Percentiles rank a stretch among this genome's conserved stretches.
These are phyloP conservation scores for Pongo pygmaeus DNA, from an alignment of 2,113 vertebrate genomes.

Conservation along the genomic window DNA sequence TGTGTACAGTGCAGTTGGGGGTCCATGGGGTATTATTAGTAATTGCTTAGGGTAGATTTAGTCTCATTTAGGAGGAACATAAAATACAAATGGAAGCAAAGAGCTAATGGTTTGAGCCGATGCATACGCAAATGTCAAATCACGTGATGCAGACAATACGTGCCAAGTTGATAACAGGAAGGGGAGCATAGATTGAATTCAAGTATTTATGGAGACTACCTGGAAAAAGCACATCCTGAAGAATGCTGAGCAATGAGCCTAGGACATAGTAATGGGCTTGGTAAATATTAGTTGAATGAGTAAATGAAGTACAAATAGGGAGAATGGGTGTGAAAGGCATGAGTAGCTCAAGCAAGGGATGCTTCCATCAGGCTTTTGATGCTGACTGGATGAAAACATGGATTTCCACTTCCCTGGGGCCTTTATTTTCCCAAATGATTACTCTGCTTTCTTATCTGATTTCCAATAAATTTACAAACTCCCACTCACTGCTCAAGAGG, in stretches of 20 bases:
- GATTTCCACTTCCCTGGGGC: background rate
- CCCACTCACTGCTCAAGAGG: background rate
- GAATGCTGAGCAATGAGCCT: background rate
- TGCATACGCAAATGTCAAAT: background rate
- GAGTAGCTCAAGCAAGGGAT: no score
- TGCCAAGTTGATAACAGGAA: background rate
- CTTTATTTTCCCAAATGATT: background rate
- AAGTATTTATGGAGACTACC: background rate
- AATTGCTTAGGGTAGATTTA: background rate
- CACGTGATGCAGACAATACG: background rate
- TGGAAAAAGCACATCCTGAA: background rate
- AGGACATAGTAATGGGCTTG: background rate
- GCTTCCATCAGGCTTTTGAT: background rate
- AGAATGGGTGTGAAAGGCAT: background rate
- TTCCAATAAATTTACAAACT: background rate
- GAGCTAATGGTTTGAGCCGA: background rate
- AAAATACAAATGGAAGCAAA: conserved; percentile 7
- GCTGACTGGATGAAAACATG: background rate
- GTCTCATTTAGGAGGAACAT: conserved; percentile 4
- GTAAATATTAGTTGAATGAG: background rate
- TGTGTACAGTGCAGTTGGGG: background rate
- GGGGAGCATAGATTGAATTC: background rate
- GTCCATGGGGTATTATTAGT: background rate
- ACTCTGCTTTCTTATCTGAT: background rate
- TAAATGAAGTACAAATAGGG: background rate